These are phyloP conservation scores for Sander vitreus DNA, from an alignment of 2,113 vertebrate species.

Conservation along the genomic window DNA sequence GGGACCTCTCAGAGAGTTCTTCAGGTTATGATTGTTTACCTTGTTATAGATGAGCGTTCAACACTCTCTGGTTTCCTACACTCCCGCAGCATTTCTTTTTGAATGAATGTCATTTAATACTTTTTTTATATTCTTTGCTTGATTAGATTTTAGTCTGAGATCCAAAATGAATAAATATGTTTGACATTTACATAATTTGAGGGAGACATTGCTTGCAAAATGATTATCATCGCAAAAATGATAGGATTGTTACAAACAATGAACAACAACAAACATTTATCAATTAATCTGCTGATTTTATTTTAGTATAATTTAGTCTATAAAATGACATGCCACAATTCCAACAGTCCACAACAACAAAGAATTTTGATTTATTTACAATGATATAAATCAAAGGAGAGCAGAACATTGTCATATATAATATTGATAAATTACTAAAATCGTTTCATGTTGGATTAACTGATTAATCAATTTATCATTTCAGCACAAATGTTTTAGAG, in stretches of 20 bases:
- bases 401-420: background rate
- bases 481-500: background rate
- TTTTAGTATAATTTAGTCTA: background rate
- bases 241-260: background rate
- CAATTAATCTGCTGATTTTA: background rate
- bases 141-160: background rate
- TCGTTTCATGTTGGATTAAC: background rate
- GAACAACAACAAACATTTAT: background rate
- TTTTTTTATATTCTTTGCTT: background rate
- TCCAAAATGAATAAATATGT: background rate
- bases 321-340: background rate
- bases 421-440: background rate
- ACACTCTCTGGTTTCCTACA: background rate
- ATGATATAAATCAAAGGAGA: background rate
- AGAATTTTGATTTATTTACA: background rate
- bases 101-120: background rate
- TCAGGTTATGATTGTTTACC: conserved; percentile 67
- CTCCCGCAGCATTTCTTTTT: background rate
- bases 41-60: background rate
- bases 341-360: background rate
- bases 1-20: conserved; percentile 72
- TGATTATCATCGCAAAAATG: background rate
- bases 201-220: background rate
- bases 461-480: background rate
- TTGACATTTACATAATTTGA: background rate